Base-by-base conservation (phyloP, 35 echinoderm and acorn worm species). In the Anneissia japonica region DNA sequence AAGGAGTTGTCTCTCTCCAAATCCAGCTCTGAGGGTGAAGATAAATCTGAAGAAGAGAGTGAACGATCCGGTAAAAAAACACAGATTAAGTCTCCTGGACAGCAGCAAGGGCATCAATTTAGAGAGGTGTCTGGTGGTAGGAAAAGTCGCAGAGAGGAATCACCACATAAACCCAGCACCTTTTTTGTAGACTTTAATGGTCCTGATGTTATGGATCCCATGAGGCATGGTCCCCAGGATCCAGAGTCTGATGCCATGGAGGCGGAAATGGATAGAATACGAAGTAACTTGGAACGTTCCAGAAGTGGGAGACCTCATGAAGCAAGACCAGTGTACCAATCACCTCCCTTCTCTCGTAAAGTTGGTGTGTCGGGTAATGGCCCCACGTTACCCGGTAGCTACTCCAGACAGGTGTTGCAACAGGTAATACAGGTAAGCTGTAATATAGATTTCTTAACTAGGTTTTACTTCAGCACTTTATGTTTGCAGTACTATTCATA, bases 331-430 rank as follows among this genome's bases (percentile, higher is more conserved):
- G 2, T 64, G 9, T 64, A 64, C 26, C 51, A 64, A 23, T 64
- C 51, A 64, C 51, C 51, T 64, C 51, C 51, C 51, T 64, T 64
- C 26, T 23, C 11, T 64, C 51, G 51, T 9, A 64, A 64, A 23
- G 51, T 9, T 64, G 19, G 51, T 64, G 51, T 9, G 11, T 64
- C 51, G 21, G 26, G 51, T 26, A 64, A 87, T 17, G 83, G 79
- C 23, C 89, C 90, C 43, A 30, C 37, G 37, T 77, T 46, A 35
- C 77, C 89, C n/a, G 94, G 94, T 21, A 85, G 43, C 12, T 92
- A 92, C 75, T 92, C 87, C 87, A 91, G 90, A 75, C 75, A 92
- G 75, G 94, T 92, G 19, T 87, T 92, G 23, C 84, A 92, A 31
- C 84, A 92, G 34, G 89, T 92, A 26, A 86, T 97, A 23, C 85